Base-by-base conservation (phyloP, 2,113 vertebrate genomes). In the Butorides virescens region DNA sequence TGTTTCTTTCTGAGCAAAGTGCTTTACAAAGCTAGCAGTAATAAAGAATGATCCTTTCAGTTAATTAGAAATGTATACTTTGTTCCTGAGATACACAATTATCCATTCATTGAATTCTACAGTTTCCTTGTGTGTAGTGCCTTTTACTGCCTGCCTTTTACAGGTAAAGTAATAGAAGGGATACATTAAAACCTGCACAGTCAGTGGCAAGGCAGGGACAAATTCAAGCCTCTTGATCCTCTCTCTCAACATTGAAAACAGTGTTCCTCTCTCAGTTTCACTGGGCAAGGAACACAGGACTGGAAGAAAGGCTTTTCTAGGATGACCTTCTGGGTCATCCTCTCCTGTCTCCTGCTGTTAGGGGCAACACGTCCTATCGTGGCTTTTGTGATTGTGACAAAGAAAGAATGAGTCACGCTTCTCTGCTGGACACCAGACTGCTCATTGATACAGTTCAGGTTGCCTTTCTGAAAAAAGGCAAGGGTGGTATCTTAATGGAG, bases 331-430 rank as follows among this genome's bases (percentile, higher is more conserved):
- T 78, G 84, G 89, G 87, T 95, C 89, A 89, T 50, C 80, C 80
- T 81, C 66, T 92, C 65, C 89, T 89, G 77, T 95, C 68, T 86
- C 68, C 70, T 92, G 84, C 90, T 49, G 56, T 91, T 84, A 89
- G 70, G 56, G 73, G 86, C 77, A 95, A 55, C 44, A 34, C 67
- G 77, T 84, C 71, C 77, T 72, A 2, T 85, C 19, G 1, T 56
- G 58, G 92, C 87, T 94, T 96, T 97, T 96, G 66, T 95, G 70
- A 52, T 66, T 58, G 39, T 72, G 81, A 91, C 92, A 94, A 95
- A 96, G 93, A 82, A 89, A 85, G 81, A 94, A 90, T 94, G 90
- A 97, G 65, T 95, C 92, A 95, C 67, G 74, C 68, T 83, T 93
- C 88, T 70, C 78, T 95, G 90, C 82, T 92, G 86, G 92, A 86